Conservation (phyloP, 2,797 vertebrate species). For the Sitta carolinensis region DNA sequence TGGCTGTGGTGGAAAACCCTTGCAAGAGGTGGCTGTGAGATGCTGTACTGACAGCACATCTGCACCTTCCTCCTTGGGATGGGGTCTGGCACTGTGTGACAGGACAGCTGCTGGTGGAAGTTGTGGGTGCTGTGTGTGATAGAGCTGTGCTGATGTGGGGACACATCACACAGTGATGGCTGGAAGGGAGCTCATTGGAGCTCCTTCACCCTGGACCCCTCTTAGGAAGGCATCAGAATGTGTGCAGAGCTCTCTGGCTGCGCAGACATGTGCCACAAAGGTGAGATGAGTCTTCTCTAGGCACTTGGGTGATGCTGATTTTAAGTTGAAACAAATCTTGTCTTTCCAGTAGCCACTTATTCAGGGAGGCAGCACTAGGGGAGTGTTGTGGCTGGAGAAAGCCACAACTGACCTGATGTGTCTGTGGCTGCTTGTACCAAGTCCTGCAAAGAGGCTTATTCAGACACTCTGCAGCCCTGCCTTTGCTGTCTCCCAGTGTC, state of each 20-base stretch:
- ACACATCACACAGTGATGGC: not conserved
- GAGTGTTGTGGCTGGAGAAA: not conserved
- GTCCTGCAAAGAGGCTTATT: not conserved
- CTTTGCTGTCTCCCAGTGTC: not conserved
- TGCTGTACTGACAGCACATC: not conserved
- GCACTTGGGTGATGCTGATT: not conserved
- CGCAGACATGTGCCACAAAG: not conserved
- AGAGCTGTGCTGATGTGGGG: not conserved
- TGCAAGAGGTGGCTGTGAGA: not conserved
- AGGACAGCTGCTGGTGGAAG: not conserved
- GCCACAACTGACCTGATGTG: not conserved
- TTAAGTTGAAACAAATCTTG: not conserved
- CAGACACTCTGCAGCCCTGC: not conserved
- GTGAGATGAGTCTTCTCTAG: not conserved
- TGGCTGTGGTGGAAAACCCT: not conserved
- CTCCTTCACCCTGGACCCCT: not conserved
- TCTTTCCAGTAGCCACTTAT: not conserved
- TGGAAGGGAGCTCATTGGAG: not conserved
- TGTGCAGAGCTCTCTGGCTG: not conserved
- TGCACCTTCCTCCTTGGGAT: not conserved
- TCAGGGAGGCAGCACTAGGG: not conserved
- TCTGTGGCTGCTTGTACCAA: not conserved
- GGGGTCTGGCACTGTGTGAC: not conserved
- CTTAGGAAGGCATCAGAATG: not conserved
- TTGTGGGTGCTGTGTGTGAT: accelerated